Evolutionary conservation across 2,113 vertebrate genomes (phyloP).

Genomic region (Triplophysa dalaica): DNA sequence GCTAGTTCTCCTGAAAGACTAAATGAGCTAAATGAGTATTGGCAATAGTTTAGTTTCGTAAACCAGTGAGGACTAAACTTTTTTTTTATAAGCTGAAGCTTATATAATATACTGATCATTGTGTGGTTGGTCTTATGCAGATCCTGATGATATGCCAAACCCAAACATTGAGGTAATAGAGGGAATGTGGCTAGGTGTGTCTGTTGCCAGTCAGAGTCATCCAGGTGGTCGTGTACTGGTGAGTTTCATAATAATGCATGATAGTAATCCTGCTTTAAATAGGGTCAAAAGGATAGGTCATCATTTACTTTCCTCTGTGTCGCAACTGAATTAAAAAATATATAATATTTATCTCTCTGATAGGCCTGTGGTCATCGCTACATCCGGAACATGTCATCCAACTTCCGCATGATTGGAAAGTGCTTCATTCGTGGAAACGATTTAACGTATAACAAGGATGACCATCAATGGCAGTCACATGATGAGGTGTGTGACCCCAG

Average conservation of each 20-base stretch:
- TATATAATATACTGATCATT: not conserved
- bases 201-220: conserved; percentile 83
- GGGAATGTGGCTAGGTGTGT: conserved; percentile 93
- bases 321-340: not conserved
- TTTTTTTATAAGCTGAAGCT: no score
- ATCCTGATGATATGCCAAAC: conserved; percentile 46
- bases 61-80: no score
- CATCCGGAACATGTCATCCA: conserved; percentile 71
- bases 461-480: conserved; percentile 62
- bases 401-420: conserved; percentile 86
- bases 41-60: no score
- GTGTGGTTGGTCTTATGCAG: conserved; percentile 30
- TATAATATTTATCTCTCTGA: not conserved
- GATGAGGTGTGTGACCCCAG: conserved; percentile 73
- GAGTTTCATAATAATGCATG: conserved; percentile 61
- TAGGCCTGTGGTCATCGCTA: conserved; percentile 74
- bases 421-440: conserved; percentile 85
- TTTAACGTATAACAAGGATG: conserved; percentile 64
- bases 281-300: not conserved
- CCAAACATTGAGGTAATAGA: conserved; percentile 74
- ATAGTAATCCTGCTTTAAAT: no score
- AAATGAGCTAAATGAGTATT: no score
- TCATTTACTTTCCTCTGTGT: no score
- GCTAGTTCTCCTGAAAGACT: no score
- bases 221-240: conserved; percentile 82